Evolutionary conservation across 2,888 invertebrate genomes (phyloP), one percentile per base, ranked within the genome.

Genomic region (Colostygia pectinataria): DNA sequence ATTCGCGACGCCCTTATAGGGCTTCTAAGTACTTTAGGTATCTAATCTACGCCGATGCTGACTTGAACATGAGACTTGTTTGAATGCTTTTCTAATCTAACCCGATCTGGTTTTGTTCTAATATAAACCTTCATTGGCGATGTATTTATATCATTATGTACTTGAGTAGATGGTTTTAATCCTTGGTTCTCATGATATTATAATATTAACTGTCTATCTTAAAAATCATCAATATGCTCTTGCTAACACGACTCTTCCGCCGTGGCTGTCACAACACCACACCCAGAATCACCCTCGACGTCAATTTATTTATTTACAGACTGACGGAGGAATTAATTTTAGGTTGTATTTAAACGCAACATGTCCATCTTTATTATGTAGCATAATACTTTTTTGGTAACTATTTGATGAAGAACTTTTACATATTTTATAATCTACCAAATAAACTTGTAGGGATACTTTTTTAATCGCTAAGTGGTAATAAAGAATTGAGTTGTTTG

Each of bases 221-320:
- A n/a, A n/a, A 23, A 27, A 13, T 37, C 40, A 37, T 48, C 48
- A 44, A 53, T 55, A 47, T 56, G 62, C 63, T 68, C 67, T 65
- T 66, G 63, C 68, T 83, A 83, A 84, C 74, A 51, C 65, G 75
- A 25, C 57, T 69, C 82, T 83, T 83, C 85, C 87, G 84, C 72
- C 66, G 68, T 71, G 61, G 63, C 66, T 81, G 88, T 88, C 88
- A 88, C 72, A 89, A 88, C 87, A 86, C 68, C 68, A 77, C 83
- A 77, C 83, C 84, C 80, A 62, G 60, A 56, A 47, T 56, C 68
- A 72, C 77, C 75, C 78, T 72, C 66, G 57, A 55, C 56, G 59
- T 57, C 67, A 72, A 73, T 76, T 74, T 65, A 62, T 65, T 66
- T 45, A 53, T 61, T 40, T 36, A 65, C 65, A 66, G 70, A 69